Percentiles rank a stretch among this genome's conserved stretches.
Conservation (phyloP, 2,888 invertebrate species). For the Mythimna loreyi region DNA sequence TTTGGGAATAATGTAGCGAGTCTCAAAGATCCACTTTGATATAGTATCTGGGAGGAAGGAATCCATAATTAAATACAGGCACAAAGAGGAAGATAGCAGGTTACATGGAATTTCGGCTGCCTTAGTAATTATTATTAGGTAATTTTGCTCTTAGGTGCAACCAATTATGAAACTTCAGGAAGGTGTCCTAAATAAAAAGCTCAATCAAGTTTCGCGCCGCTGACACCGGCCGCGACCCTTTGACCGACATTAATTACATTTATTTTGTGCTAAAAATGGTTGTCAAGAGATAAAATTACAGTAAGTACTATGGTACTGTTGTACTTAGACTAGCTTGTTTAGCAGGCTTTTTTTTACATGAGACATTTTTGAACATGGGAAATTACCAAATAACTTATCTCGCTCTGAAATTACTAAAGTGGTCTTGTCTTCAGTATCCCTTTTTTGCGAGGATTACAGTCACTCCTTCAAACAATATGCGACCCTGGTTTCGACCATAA, state of each 20-base stretch:
- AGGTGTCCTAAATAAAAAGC: conserved; percentile 72
- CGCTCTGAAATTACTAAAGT: too few species aligned
- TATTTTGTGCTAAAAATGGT: conserved; percentile 50
- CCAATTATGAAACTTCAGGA: conserved; percentile 67
- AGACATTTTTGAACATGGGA: too few species aligned
- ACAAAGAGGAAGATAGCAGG: conserved; percentile 39
- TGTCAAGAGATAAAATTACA: conserved; percentile 31
- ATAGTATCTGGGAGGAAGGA: conserved; percentile 62
- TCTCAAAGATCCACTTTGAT: conserved; percentile 70
- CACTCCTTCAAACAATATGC: too few species aligned
- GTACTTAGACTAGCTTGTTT: conserved; percentile 2
- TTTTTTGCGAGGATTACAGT: too few species aligned
- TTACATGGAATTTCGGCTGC: conserved; percentile 25
- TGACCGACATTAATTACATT: conserved; percentile 82
- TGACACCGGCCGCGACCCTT: conserved; percentile 71
- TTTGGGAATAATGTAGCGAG: conserved; percentile 65
- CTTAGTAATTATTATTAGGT: conserved; percentile 44
- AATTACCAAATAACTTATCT: too few species aligned
- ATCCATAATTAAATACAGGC: conserved; percentile 74
- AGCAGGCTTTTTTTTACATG: too few species aligned
- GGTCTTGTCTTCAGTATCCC: too few species aligned
- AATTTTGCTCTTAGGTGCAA: conserved; percentile 55
- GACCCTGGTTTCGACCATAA: too few species aligned
- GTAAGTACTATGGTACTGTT: not conserved
- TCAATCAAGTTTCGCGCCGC: conserved; percentile 76